These are phyloP conservation scores for Sphenodon punctatus DNA, from an alignment of 2,797 vertebrate genomes.

Conservation along the genomic window DNA sequence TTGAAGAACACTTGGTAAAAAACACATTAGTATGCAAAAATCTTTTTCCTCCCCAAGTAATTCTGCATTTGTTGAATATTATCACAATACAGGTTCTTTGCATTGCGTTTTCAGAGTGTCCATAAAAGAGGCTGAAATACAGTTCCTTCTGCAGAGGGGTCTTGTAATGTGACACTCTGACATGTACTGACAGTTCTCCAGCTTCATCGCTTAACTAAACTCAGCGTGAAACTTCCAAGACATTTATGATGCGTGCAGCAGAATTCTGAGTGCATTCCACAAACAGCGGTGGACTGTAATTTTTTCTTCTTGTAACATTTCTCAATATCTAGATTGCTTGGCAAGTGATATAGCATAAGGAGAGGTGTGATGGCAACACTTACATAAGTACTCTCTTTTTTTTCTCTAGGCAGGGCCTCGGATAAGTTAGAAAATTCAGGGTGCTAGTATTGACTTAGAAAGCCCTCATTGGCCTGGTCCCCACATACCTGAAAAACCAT, in stretches of 20 bases:
- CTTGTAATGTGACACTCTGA: background rate
- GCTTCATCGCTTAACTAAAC: background rate
- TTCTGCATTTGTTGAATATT: background rate
- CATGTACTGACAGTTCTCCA: background rate
- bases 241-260: background rate
- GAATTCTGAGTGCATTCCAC: accelerated
- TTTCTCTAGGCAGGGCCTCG: too few species aligned
- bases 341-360: background rate
- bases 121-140: background rate
- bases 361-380: too few species aligned
- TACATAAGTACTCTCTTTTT: too few species aligned
- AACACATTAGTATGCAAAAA: background rate
- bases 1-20: background rate
- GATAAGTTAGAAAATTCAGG: too few species aligned
- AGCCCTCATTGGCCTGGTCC: too few species aligned
- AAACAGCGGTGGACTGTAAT: background rate
- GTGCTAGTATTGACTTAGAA: too few species aligned
- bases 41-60: background rate
- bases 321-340: background rate
- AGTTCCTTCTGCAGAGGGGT: background rate
- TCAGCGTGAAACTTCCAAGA: background rate
- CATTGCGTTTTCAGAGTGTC: background rate
- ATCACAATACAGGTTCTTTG: background rate
- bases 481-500: too few species aligned
- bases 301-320: background rate